A percentile compares a stretch with the other conserved stretches of the same genome.
These are phyloP conservation scores for Iguana delicatissima DNA, from an alignment of 2,797 vertebrate species.

Conservation along the genomic window DNA sequence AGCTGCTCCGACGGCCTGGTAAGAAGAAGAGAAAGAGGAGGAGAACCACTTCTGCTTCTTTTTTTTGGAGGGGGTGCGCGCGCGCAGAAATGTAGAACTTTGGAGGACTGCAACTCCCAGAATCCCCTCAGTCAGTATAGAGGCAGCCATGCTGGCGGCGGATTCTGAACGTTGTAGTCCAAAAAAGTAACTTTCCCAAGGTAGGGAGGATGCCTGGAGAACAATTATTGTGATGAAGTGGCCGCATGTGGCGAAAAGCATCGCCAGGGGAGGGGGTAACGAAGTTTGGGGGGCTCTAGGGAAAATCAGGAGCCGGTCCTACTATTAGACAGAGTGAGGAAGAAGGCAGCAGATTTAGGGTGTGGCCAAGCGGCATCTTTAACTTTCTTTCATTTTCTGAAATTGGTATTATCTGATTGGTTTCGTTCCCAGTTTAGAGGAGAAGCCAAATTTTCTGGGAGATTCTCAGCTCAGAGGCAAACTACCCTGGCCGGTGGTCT, in stretches of 20 bases:
- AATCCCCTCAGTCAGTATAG: neutral
- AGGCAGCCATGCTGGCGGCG: too few species aligned
- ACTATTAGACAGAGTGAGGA: neutral
- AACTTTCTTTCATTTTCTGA: neutral
- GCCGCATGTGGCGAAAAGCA: too few species aligned
- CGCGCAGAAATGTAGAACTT: neutral
- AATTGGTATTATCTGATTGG: too few species aligned
- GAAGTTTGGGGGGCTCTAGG: neutral
- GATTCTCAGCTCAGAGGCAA: too few species aligned
- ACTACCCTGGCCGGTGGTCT: too few species aligned
- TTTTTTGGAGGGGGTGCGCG: too few species aligned
- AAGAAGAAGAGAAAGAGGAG: conserved; percentile 67
- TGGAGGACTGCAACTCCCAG: neutral
- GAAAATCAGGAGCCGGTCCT: neutral
- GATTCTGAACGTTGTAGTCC: neutral
- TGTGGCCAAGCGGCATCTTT: neutral
- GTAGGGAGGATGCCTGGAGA: too few species aligned
- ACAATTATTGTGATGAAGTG: neutral
- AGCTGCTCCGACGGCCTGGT: conserved; percentile 96
- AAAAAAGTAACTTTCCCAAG: neutral
- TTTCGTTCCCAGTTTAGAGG: too few species aligned
- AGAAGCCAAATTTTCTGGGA: too few species aligned
- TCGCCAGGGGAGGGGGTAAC: too few species aligned
- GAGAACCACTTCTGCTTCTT: too few species aligned
- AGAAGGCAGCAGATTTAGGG: neutral